These are phyloP conservation scores for Scolanthus callimorphus DNA, from an alignment of 92 coral and sea anemone genomes.

Conservation along the genomic window DNA sequence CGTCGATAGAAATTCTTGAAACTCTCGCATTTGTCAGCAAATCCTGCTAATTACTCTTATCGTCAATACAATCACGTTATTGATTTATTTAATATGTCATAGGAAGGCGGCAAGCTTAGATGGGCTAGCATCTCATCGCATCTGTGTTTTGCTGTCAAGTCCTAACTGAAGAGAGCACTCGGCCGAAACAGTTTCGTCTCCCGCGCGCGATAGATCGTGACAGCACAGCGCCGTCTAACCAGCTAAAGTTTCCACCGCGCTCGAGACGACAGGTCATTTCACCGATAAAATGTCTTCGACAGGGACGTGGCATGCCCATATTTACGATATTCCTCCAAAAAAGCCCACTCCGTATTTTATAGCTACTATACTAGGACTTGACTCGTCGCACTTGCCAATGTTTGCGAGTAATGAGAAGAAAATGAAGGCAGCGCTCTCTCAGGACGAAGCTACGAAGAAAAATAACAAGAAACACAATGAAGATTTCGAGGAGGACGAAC, in stretches of 20 bases:
- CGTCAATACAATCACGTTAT: constrained; percentile 96
- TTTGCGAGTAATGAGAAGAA: constrained; percentile 3
- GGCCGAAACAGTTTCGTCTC: constrained; percentile 25
- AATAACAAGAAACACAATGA: not conserved
- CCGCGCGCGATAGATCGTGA: no score
- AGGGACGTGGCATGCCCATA: constrained; percentile 96
- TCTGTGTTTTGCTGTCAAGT: constrained; percentile 51
- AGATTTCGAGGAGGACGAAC: not conserved
- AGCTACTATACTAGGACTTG: constrained; percentile 89
- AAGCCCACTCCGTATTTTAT: constrained; percentile 95
- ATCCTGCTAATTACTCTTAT: constrained; percentile 99
- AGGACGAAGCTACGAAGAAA: no score
- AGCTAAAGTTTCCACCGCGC: no score
- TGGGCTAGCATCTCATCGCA: constrained; percentile 65
- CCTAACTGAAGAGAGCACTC: constrained; percentile 18
- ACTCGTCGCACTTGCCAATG: constrained; percentile 60
- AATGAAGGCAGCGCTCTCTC: not conserved
- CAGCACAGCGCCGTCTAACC: no score
- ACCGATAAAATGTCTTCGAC: constrained; percentile 29
- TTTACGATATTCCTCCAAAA: constrained; percentile 84
- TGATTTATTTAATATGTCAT: constrained; percentile 99
- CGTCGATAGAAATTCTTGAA: constrained; percentile 32
- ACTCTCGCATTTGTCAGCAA: constrained; percentile 90
- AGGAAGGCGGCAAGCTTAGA: constrained; percentile 75
- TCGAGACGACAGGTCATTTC: not conserved